Evolutionary conservation across 35 echinoderm and acorn worm species (phyloP).

Genomic region (Apostichopus californicus): DNA sequence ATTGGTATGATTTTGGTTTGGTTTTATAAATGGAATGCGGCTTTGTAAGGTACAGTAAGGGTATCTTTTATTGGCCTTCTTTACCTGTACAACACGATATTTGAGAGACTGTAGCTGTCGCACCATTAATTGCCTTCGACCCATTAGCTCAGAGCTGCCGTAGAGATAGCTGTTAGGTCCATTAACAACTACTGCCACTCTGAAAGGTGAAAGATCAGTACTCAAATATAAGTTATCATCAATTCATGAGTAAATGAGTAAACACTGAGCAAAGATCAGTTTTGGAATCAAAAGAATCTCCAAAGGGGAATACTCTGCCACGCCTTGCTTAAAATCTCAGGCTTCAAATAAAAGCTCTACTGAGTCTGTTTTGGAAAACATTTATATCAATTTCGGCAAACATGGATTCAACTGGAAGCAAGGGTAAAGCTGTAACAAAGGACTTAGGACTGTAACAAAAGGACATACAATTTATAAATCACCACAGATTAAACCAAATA

Average conservation of each 20-base stretch:
- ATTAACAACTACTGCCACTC: conserved; percentile 33
- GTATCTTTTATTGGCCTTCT: neutral
- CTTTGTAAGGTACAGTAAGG: neutral
- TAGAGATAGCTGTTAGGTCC: conserved; percentile 30
- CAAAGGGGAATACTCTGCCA: neutral
- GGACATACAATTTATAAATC: too few relatives aligned
- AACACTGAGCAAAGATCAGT: too few relatives aligned
- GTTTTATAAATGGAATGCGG: neutral
- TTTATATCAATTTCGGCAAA: too few relatives aligned
- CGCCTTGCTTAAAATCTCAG: neutral
- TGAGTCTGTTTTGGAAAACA: too few relatives aligned
- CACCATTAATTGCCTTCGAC: conserved; percentile 21
- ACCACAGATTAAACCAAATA: too few relatives aligned
- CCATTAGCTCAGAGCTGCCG: conserved; percentile 1
- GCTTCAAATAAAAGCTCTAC: too few relatives aligned
- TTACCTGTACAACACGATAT: conserved; percentile 38
- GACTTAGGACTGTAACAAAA: too few relatives aligned
- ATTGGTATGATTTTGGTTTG: neutral
- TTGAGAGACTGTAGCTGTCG: conserved; percentile 22
- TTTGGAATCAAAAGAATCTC: neutral
- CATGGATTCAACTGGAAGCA: too few relatives aligned
- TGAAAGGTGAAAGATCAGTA: neutral
- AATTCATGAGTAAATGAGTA: too few relatives aligned
- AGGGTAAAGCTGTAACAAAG: too few relatives aligned
- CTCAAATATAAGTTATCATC: neutral